Evolutionary conservation across 2,113 vertebrate genomes (phyloP), one percentile per base, ranked within the genome.

Genomic region (Stomatorhinus ivindoensis): DNA sequence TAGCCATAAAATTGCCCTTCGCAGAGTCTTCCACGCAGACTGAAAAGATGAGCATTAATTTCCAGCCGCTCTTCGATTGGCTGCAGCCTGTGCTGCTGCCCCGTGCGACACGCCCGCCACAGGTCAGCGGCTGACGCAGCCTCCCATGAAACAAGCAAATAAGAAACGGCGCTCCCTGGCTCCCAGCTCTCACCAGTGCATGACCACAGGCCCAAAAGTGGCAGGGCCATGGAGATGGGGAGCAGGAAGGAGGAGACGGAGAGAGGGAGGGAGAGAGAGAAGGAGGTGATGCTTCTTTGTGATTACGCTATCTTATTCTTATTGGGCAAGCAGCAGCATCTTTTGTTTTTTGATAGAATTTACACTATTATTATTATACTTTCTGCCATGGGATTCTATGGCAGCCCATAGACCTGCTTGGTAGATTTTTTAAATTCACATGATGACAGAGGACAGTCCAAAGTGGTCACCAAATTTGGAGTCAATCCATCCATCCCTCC

Each of bases 121-220:
- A 98, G 98, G 98, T 99, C 98, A 99, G 96, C 96, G 97, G 96
- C 95, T 97, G 96, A 96, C 97, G 97, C 97, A 96, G 95, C 93
- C 96, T 97, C 97, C 97, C 98, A 96, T 99, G 97, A 99, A 98
- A 97, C 97, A 97, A 99, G 98, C 97, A 99, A 99, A 99, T 98
- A 99, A 97, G 98, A 98, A 98, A 98, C 97, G 96, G 95, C 97
- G 97, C 97, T 97, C 97, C 96, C 97, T 98, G 97, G 97, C 97
- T 97, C 97, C 95, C 93, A 95, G 97, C 96, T 96, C 96, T 96
- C 95, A 91, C 95, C 96, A 95, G 95, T 96, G 95, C 94, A 95
- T 94, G 93, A 96, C 96, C 95, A 94, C 95, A 92, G 95, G 95
- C 94, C 96, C 87, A 92, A 95, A 93, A 95, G 95, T 96, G 97